These are phyloP conservation scores for Ammodytes marinus DNA, from an alignment of 2,113 vertebrate species.

Conservation along the genomic window DNA sequence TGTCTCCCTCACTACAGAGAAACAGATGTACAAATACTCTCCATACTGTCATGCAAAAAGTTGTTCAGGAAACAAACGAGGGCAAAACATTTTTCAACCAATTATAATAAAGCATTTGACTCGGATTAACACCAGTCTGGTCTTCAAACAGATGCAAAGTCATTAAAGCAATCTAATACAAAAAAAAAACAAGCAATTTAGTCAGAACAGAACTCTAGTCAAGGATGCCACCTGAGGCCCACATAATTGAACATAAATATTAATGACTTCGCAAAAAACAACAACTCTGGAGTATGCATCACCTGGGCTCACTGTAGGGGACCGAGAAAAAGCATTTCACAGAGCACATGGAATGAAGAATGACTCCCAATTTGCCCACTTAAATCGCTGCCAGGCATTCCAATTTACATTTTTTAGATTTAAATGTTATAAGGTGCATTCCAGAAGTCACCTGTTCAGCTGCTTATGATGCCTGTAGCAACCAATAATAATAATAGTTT, in stretches of 20 bases:
- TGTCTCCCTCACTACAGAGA: too few species aligned
- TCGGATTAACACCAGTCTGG: not conserved
- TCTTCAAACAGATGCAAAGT: not conserved
- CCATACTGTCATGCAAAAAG: too few species aligned
- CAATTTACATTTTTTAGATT: too few species aligned
- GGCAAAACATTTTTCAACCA: not conserved
- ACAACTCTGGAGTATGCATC: slow-evolving; percentile 2
- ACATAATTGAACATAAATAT: slow-evolving; percentile 7
- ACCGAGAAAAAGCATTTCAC: not conserved
- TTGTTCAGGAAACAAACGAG: not conserved
- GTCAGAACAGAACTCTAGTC: not conserved
- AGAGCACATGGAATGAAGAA: too few species aligned
- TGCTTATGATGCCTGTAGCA: too few species aligned
- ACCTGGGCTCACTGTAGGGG: slow-evolving; percentile 1
- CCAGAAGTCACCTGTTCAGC: too few species aligned
- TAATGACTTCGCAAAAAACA: slow-evolving; percentile 5
- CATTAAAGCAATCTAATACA: too few species aligned
- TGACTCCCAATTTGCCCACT: too few species aligned
- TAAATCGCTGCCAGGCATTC: too few species aligned
- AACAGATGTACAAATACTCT: too few species aligned
- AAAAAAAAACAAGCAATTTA: not conserved
- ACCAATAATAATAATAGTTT: too few species aligned
- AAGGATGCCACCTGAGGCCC: not conserved
- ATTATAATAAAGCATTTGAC: not conserved
- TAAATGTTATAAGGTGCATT: too few species aligned